phyloP scores from a whole-genome alignment of 2,888 invertebrate species.

The Chrysina gloriosa region DNA sequence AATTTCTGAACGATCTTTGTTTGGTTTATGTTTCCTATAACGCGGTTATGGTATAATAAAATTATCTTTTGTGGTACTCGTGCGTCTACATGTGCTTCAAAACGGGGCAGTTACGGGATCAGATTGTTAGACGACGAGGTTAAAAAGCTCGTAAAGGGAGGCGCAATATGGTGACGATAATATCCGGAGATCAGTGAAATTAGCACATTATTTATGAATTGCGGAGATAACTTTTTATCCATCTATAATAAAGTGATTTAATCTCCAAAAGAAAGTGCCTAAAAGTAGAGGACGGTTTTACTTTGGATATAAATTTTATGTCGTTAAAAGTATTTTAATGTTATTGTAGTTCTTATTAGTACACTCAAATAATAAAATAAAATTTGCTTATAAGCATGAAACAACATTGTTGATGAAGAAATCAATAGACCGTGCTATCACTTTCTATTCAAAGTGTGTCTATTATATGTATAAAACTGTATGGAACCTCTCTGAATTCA shows the following conservation, averaged over 20 bases:
- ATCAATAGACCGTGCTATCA: too few species aligned
- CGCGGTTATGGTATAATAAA: constrained; percentile 21
- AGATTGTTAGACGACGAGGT: constrained; percentile 23
- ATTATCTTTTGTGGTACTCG: constrained; percentile 23
- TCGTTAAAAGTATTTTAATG: not conserved
- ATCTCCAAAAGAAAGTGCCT: not conserved
- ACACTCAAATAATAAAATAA: too few species aligned
- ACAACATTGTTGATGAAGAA: too few species aligned
- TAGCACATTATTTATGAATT: constrained; percentile 3
- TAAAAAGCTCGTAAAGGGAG: constrained; percentile 27
- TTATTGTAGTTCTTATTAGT: too few species aligned
- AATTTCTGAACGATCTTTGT: constrained; percentile 1
- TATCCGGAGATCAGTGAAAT: constrained; percentile 1
- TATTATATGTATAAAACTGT: too few species aligned
- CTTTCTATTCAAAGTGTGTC: too few species aligned
- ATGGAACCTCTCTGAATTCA: too few species aligned
- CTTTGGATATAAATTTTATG: not conserved
- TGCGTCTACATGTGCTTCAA: constrained; percentile 11
- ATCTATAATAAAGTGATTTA: constrained; percentile 3
- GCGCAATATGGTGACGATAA: constrained; percentile 14
- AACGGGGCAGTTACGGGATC: constrained; percentile 11
- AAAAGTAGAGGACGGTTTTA: not conserved
- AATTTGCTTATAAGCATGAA: too few species aligned
- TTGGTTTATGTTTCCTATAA: constrained; percentile 20
- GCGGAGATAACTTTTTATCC: not conserved